A percentile compares a stretch with the other conserved stretches of the same genome.
phyloP scores from a whole-genome alignment of 2,113 vertebrate genomes.

The Plestiodon gilberti region DNA sequence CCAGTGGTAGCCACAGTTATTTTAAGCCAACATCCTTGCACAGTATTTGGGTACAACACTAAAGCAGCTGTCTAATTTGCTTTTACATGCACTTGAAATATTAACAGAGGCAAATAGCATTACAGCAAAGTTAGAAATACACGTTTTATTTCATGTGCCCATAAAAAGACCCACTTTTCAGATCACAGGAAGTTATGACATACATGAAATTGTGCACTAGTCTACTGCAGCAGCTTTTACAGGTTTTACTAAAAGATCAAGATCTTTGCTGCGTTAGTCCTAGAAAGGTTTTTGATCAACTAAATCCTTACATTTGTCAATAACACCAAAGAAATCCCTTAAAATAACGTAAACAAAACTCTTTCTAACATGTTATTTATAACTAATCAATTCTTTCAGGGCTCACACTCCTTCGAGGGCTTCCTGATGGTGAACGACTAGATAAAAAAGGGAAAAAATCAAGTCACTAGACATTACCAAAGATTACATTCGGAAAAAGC shows the following conservation, averaged over 20 bases:
- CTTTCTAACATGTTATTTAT: conserved; percentile 76
- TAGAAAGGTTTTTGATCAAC: conserved; percentile 76
- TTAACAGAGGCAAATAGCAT: conserved; percentile 71
- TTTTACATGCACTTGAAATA: conserved; percentile 23
- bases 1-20: not conserved
- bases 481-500: not conserved
- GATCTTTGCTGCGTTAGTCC: conserved; percentile 74
- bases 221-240: conserved; percentile 76
- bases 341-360: conserved; percentile 86
- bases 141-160: conserved; percentile 84
- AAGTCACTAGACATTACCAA: conserved; percentile 4
- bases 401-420: conserved; percentile 84
- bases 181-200: conserved; percentile 81
- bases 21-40: conserved; percentile 22
- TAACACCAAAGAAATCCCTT: conserved; percentile 81
- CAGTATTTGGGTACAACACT: conserved; percentile 25
- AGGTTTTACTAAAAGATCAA: conserved; percentile 75
- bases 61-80: conserved; percentile 20
- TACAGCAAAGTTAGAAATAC: conserved; percentile 83
- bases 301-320: conserved; percentile 76
- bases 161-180: conserved; percentile 81
- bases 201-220: conserved; percentile 79
- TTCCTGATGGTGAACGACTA: conserved; percentile 86
- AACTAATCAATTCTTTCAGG: conserved; percentile 85
- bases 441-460: conserved; percentile 63